Evolutionary conservation across 2,797 vertebrate genomes (phyloP), one percentile per base, ranked within the genome.

Genomic region (Crax fasciolata): DNA sequence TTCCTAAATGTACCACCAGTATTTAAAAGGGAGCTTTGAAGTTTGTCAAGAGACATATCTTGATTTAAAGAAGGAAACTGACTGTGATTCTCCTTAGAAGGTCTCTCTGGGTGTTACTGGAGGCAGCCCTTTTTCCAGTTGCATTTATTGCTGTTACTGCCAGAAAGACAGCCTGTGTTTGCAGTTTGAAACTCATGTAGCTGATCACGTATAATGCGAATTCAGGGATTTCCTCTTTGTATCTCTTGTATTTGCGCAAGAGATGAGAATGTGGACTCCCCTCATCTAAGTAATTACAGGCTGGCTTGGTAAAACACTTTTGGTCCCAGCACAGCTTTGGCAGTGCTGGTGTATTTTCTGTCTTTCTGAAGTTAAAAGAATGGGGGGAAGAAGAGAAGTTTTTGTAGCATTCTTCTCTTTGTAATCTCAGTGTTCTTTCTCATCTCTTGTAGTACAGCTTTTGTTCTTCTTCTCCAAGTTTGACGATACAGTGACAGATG

Each of bases 181-280:
- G 46, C 46, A 10, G 32, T 0, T 2, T 28, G 85, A 38, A 51
- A 16, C 57, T 89, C 15, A 38, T 14, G 51, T 15, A 58, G 48
- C 52, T 19, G 46, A 9, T 68, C 54, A 32, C 0, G 0, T 11
- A 18, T 12, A 5, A 21, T 0, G 2, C 1, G 25, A 21, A 57
- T 27, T 5, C 20, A 75, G 80, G 83, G 77, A 90, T 86, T 78
- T 91, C 87, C n/a, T 1, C 13, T 0, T 0, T 7, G 70, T 41
- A 49, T 14, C 55, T 70, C 32, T 2, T 1, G 5, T 41, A 6
- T 21, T 97, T 97, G 91, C 3, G 3, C 76, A 95, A 94, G 92
- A 88, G 62, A 55, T 4, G 67, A 90, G 93, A 97, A 96, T 84
- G 95, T 71, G 85, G 95, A 93, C 39, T n/a, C 38, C 59, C 92